phyloP scores from a whole-genome alignment of 2,888 invertebrate species.

The Tetragnatha montana region DNA sequence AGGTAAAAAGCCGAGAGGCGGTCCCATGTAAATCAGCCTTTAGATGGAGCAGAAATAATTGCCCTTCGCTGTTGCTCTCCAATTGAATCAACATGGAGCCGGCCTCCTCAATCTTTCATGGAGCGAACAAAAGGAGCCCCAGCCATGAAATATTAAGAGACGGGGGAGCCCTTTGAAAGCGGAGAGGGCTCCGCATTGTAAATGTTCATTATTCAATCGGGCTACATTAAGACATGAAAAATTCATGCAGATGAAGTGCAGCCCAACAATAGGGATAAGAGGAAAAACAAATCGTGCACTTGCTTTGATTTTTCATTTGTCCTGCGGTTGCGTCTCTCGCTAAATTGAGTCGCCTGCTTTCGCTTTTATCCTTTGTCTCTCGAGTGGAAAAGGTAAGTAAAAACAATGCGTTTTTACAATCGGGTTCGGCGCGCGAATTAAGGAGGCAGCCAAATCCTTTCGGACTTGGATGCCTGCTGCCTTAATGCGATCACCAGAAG shows the following conservation, averaged over 20 bases:
- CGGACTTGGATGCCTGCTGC: no score
- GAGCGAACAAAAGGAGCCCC: slow-evolving; percentile 65
- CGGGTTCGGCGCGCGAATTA: no score
- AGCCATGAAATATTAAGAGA: slow-evolving; percentile 71
- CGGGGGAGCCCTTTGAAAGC: slow-evolving; percentile 57
- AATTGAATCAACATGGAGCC: slow-evolving; percentile 70
- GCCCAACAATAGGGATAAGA: slow-evolving; percentile 71
- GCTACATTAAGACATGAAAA: slow-evolving; percentile 72
- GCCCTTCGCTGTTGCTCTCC: slow-evolving; percentile 69
- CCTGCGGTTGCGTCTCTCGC: slow-evolving; percentile 59
- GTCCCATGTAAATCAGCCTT: slow-evolving; percentile 66
- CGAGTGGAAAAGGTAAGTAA: slow-evolving; percentile 67
- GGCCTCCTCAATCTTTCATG: slow-evolving; percentile 68
- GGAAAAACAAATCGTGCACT: slow-evolving; percentile 68
- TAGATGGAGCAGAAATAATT: slow-evolving; percentile 69
- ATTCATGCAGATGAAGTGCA: slow-evolving; percentile 72
- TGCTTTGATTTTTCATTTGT: slow-evolving; percentile 64
- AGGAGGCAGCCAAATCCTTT: no score
- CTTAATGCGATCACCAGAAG: no score
- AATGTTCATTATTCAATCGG: slow-evolving; percentile 72
- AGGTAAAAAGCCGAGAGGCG: slow-evolving; percentile 12
- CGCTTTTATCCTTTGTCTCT: slow-evolving; percentile 58
- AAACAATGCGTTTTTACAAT: slow-evolving; percentile 1
- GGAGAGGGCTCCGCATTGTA: slow-evolving; percentile 67
- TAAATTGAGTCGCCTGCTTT: slow-evolving; percentile 69